A percentile compares a stretch with the other conserved stretches of the same genome.
phyloP scores from a whole-genome alignment of 2,113 vertebrate species.

The Ceyx melanurus region DNA sequence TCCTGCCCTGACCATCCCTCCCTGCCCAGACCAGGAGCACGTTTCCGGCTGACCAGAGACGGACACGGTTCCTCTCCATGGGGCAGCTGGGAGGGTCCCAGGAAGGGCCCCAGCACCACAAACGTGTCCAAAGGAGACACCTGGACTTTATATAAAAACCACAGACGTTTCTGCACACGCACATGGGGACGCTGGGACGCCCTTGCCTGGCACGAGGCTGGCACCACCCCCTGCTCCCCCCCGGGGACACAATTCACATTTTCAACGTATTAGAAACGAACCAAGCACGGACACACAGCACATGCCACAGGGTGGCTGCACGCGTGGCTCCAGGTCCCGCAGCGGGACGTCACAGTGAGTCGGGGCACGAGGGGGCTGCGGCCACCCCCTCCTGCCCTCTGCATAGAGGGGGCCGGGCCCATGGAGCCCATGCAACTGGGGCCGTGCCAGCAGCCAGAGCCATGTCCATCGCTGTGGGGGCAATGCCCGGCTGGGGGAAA shows the following conservation, averaged over 20 bases:
- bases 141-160: slow-evolving; percentile 63
- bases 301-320: not conserved
- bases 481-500: not conserved
- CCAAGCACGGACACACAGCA: slow-evolving; percentile 45
- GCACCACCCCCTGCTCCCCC: not conserved
- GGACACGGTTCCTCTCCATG: fast-evolving
- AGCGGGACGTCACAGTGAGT: slow-evolving; percentile 13
- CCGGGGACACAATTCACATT: slow-evolving; percentile 52
- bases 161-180: not conserved
- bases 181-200: fast-evolving
- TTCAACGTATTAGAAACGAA: not conserved
- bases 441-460: not conserved
- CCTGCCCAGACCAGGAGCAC: not conserved
- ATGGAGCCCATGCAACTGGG: not conserved
- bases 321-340: not conserved
- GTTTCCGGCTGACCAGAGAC: fast-evolving
- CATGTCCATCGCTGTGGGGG: fast-evolving
- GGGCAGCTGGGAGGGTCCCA: fast-evolving
- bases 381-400: not conserved
- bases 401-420: not conserved
- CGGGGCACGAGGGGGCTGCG: not conserved
- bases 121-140: not conserved
- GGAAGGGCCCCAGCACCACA: not conserved
- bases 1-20: fast-evolving
- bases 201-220: fast-evolving